A percentile compares a stretch with the other conserved stretches of the same genome.
Conservation (phyloP, 1,140 invertebrate genomes). For the Drosophila sechellia region DNA sequence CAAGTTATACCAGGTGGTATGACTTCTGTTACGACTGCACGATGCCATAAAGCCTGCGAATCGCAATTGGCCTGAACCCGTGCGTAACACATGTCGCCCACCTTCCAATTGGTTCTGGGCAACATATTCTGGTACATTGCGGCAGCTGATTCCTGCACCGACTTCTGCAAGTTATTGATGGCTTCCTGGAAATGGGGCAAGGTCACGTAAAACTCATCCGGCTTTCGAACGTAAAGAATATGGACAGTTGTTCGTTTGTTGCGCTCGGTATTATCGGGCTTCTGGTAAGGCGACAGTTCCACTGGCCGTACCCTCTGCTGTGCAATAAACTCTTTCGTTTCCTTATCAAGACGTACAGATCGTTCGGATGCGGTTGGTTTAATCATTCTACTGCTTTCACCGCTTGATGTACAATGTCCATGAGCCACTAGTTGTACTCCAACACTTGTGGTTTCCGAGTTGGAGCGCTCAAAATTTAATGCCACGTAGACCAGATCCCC, state of each 20-base stretch:
- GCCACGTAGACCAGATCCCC: conserved; percentile 36
- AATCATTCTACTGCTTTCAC: conserved; percentile 33
- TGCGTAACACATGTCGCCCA: conserved; percentile 54
- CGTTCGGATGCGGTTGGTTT: neutral
- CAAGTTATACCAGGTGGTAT: too few relatives aligned
- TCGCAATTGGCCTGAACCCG: conserved; percentile 24
- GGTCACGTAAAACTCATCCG: conserved; percentile 73
- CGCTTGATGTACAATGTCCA: conserved; percentile 54
- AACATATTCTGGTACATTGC: neutral
- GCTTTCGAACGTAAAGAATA: conserved; percentile 39
- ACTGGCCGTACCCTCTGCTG: conserved; percentile 4
- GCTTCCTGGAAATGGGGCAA: conserved; percentile 33
- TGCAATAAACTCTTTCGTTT: conserved; percentile 32
- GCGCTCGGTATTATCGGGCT: neutral
- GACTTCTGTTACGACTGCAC: conserved; percentile 22
- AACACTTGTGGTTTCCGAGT: conserved; percentile 43
- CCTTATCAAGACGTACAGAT: conserved; percentile 3
- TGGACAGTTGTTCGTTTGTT: conserved; percentile 19
- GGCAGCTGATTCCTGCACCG: conserved; percentile 29
- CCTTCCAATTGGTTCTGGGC: conserved; percentile 16
- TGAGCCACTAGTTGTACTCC: conserved; percentile 55
- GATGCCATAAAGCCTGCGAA: conserved; percentile 42
- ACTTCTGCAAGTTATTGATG: conserved; percentile 13
- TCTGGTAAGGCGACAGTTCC: neutral
- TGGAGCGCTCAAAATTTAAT: conserved; percentile 40